Conservation (phyloP, 2,888 invertebrate genomes). For the Rhagonycha fulva region DNA sequence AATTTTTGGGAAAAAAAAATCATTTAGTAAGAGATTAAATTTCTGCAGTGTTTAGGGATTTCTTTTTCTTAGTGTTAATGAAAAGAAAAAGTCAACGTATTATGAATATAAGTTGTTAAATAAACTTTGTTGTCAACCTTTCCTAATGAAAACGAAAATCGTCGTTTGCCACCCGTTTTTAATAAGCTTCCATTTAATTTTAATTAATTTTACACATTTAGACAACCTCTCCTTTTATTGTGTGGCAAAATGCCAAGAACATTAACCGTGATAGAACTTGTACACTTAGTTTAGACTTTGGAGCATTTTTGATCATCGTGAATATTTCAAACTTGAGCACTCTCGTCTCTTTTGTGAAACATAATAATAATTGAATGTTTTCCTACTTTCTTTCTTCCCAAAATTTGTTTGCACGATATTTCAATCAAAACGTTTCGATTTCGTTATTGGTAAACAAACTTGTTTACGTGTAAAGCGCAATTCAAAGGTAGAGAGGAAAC, state of each 20-base stretch:
- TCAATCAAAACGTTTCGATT: neutral
- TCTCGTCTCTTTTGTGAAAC: neutral
- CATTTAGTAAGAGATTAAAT: neutral
- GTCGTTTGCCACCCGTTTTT: neutral
- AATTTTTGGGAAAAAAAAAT: neutral
- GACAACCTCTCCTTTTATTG: neutral
- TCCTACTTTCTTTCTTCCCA: neutral
- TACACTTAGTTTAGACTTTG: slow-evolving; percentile 1
- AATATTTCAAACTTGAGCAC: neutral
- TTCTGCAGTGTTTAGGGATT: neutral
- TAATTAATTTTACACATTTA: neutral
- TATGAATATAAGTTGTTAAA: neutral
- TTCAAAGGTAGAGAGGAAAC: neutral
- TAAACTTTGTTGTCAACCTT: neutral
- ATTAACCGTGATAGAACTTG: slow-evolving; percentile 2
- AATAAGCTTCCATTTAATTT: neutral
- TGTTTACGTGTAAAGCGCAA: neutral
- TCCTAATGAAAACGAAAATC: neutral
- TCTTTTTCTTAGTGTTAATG: neutral
- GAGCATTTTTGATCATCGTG: neutral
- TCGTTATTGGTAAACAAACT: neutral
- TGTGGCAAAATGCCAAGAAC: slow-evolving; percentile 11
- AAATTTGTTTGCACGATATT: neutral
- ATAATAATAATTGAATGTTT: neutral
- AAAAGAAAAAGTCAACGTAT: neutral